phyloP scores from a whole-genome alignment of 2,888 invertebrate genomes.

The Rotaria sp. region DNA sequence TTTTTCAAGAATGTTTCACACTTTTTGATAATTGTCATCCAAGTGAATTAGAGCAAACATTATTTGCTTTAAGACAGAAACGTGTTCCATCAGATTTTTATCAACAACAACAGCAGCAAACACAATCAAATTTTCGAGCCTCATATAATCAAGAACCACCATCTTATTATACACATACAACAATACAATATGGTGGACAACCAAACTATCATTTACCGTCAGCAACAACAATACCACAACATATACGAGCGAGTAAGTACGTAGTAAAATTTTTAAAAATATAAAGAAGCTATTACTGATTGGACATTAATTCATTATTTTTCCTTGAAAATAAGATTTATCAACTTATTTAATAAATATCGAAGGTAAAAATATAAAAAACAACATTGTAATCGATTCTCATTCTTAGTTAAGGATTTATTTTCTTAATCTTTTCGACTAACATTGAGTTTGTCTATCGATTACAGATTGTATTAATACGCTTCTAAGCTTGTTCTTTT shows the following conservation, averaged over 20 bases:
- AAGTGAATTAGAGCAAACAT: background rate
- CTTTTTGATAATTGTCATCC: background rate
- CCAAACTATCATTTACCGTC: background rate
- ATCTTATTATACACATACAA: background rate
- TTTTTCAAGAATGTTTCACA: background rate
- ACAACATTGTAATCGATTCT: too few relatives aligned
- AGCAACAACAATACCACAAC: background rate
- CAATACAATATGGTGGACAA: background rate
- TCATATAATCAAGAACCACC: background rate
- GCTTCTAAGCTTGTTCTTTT: too few relatives aligned
- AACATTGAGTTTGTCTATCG: too few relatives aligned
- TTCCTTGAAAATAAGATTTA: too few relatives aligned
- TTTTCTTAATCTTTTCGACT: too few relatives aligned
- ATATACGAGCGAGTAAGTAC: background rate
- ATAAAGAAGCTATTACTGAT: too few relatives aligned
- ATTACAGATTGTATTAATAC: too few relatives aligned
- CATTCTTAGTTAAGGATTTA: too few relatives aligned
- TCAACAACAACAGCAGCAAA: background rate
- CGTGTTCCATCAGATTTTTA: background rate
- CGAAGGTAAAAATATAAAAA: too few relatives aligned
- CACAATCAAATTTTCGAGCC: background rate
- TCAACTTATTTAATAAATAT: too few relatives aligned
- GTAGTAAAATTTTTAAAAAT: too few relatives aligned
- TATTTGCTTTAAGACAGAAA: background rate
- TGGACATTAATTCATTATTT: too few relatives aligned